These are phyloP conservation scores for Oscheius sp. DNA, from an alignment of 1,140 invertebrate genomes.

Conservation along the genomic window DNA sequence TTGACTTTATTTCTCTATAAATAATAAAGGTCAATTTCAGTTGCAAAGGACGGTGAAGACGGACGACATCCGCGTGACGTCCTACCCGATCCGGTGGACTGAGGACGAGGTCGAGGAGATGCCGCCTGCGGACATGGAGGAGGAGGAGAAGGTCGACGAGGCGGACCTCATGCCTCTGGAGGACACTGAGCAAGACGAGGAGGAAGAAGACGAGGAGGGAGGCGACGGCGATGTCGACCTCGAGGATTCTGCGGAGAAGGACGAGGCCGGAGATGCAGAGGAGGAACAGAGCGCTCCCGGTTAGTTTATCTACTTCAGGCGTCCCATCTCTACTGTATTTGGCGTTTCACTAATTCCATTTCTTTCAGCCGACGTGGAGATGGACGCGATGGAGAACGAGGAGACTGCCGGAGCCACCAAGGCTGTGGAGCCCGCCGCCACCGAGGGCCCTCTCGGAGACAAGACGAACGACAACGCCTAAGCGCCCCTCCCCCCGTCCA, in stretches of 20 bases:
- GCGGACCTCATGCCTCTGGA: slow-evolving; percentile 15
- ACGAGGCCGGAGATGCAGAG: neutral
- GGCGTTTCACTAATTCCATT: neutral
- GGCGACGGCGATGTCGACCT: neutral
- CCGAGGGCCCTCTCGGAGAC: neutral
- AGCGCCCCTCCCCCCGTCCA: too few relatives aligned
- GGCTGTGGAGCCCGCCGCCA: neutral
- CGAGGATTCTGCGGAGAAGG: too few relatives aligned
- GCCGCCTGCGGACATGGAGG: neutral
- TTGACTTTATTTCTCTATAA: slow-evolving; percentile 8
- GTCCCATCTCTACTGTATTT: neutral
- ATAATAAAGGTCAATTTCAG: slow-evolving; percentile 16
- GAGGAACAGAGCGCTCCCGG: neutral
- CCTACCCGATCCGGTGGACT: slow-evolving; percentile 52
- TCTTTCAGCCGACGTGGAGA: neutral
- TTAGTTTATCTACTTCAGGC: neutral
- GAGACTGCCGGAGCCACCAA: slow-evolving; percentile 7
- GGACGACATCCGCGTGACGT: slow-evolving; percentile 51
- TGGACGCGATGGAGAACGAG: neutral
- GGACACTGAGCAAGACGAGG: slow-evolving; percentile 7
- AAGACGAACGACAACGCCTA: slow-evolving; percentile 15
- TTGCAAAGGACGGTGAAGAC: slow-evolving; percentile 38
- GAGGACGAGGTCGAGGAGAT: slow-evolving; percentile 35
- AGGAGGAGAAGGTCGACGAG: slow-evolving; percentile 11
- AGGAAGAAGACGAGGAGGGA: slow-evolving; percentile 14